Base-by-base conservation (phyloP, 2,113 vertebrate species). In the Labrus mixtus region DNA sequence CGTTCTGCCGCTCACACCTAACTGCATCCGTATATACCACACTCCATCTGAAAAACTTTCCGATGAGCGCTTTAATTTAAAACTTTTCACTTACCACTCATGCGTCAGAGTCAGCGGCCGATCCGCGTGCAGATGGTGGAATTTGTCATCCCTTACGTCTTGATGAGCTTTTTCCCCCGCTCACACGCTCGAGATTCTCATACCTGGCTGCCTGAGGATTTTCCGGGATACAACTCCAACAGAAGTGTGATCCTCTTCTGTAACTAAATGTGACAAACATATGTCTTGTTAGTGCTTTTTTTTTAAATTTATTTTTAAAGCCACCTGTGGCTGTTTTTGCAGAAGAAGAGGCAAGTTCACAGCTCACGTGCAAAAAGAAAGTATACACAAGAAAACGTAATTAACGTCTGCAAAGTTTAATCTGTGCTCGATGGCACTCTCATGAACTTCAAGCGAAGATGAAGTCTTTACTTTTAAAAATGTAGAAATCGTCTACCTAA, bases 121-220 rank as follows among this genome's bases (percentile, higher is more conserved):
- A 68, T 79, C 68, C 33, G 3, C n/a, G 6, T 72, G 70, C 83
- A 86, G 75, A 81, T 79, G 77, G 84, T 59, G 54, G 53, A 81
- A 59, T 83, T 61, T 60, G 82, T 88, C 86, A 78, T 75, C 79
- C 83, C 64, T 43, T 36, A 64, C 73, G 79, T 82, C 83, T 87
- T 80, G 84, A 89, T 87, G 84, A 91, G 89, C 73, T 53, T 64
- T 33, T 54, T 81, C n/a, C 68, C 68, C 85, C 54, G 75, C 29
- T 86, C 77, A 76, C 76, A 50, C 59, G 76, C 64, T 15, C 76
- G 77, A 68, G 25, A 15, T 33, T 58, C 61, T 78, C 84, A 82
- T 79, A 88, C 82, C 80, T 83, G 89, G 68, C 77, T 85, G 85
- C 82, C 2, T 54, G 66, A 78, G 48, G 86, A 88, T 81, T 88